Conservation (phyloP, 2,797 vertebrate genomes). For the Ispidina picta region DNA sequence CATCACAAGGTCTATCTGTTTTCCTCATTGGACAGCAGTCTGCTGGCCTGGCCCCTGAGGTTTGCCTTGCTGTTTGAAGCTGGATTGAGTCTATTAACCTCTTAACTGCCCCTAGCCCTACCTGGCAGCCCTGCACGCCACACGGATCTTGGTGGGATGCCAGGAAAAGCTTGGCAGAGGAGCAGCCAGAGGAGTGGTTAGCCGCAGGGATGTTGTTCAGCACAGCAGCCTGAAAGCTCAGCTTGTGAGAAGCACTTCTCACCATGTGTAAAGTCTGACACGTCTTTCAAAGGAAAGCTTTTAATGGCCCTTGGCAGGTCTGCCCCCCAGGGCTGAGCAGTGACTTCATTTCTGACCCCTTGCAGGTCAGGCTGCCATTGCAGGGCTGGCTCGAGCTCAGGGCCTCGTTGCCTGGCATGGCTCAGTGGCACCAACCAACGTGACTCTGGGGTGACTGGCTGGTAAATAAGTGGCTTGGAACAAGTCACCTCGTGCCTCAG, state of each 20-base stretch:
- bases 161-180: conserved; percentile 54
- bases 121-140: not conserved
- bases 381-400: not conserved
- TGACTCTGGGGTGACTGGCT: not conserved
- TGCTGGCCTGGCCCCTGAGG: not conserved
- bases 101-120: conserved; percentile 39
- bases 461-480: not conserved
- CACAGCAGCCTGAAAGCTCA: conserved; percentile 38
- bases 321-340: not conserved
- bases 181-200: conserved; percentile 66
- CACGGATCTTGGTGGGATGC: not conserved
- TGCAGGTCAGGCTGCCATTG: conserved; percentile 11
- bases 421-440: not conserved
- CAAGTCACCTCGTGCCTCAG: not conserved
- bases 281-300: conserved; percentile 67
- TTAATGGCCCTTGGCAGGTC: conserved; percentile 54
- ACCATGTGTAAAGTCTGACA: conserved; percentile 59
- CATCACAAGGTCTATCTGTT: conserved; percentile 31
- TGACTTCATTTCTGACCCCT: conserved; percentile 57
- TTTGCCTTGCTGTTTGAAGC: not conserved
- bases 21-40: conserved; percentile 27
- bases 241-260: conserved; percentile 55
- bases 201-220: conserved; percentile 37
- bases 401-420: too few relatives aligned
- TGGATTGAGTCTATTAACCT: conserved; percentile 48